Evolutionary conservation across 1,140 invertebrate species (phyloP).

Genomic region (Arion vulgaris): DNA sequence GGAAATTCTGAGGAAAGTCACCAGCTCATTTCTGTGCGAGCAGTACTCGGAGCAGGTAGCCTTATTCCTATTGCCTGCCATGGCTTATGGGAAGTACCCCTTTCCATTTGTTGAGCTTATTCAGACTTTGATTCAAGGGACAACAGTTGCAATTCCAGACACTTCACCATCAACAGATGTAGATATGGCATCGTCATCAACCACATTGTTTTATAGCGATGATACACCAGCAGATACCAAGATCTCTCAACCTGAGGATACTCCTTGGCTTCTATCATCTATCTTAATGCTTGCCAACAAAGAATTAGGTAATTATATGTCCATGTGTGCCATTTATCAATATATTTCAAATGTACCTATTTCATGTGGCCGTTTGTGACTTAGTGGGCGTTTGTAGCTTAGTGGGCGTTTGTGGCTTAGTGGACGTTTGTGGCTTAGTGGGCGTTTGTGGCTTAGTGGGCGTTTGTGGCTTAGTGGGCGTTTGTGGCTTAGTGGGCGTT

Average conservation of each 20-base stretch:
- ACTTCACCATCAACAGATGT: conserved; percentile 20
- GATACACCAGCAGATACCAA: background rate
- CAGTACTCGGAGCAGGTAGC: conserved; percentile 68
- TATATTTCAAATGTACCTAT: too few relatives aligned
- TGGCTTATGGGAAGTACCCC: conserved; percentile 66
- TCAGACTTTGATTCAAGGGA: conserved; percentile 56
- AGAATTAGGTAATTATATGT: conserved; percentile 53
- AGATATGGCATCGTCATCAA: background rate
- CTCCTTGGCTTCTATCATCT: conserved; percentile 68
- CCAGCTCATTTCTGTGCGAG: conserved; percentile 59
- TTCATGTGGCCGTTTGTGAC: too few relatives aligned
- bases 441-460: too few relatives aligned
- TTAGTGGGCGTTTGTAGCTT: too few relatives aligned
- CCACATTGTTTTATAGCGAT: background rate
- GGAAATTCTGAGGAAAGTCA: conserved; percentile 30
- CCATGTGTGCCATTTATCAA: too few relatives aligned
- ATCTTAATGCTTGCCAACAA: conserved; percentile 65
- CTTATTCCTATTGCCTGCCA: conserved; percentile 69
- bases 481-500: too few relatives aligned
- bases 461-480: too few relatives aligned
- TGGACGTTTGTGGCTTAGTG: too few relatives aligned
- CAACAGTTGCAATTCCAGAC: background rate
- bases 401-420: too few relatives aligned
- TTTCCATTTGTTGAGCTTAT: conserved; percentile 70
- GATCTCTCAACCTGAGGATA: background rate